Conservation (phyloP, 2,888 invertebrate species). For the Heterodera filipjevi region DNA sequence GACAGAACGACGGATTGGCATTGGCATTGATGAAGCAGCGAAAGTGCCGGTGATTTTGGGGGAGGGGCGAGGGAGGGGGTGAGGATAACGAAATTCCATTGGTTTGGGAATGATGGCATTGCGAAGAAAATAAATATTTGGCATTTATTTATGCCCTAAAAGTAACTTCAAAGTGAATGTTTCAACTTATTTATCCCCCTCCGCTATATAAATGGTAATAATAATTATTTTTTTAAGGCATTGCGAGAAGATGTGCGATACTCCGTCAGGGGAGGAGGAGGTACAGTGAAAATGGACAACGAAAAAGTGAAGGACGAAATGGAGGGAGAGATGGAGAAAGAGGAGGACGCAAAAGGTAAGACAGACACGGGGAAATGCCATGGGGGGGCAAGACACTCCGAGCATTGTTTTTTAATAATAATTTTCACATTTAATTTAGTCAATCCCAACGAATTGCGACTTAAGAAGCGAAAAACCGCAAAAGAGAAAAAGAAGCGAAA, state of each 20-base stretch:
- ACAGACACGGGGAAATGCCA: background rate
- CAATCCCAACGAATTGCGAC: background rate
- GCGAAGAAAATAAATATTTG: no score
- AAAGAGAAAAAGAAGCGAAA: slow-evolving; percentile 40
- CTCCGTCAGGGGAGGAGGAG: slow-evolving; percentile 10
- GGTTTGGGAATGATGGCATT: no score
- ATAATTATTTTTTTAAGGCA: background rate
- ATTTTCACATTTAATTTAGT: background rate
- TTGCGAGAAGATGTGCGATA: slow-evolving; percentile 19
- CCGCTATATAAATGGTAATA: no score
- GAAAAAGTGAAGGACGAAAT: slow-evolving; percentile 28
- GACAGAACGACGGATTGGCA: slow-evolving; percentile 19
- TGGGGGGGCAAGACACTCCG: no score
- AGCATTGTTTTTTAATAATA: no score
- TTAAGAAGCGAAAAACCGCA: slow-evolving; percentile 35
- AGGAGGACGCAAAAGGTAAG: background rate
- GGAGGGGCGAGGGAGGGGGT: no score
- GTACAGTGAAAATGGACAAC: background rate
- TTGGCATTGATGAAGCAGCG: slow-evolving; percentile 15
- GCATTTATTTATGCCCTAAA: no score
- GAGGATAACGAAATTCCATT: background rate
- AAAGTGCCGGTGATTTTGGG: slow-evolving; percentile 8
- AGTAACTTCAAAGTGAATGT: no score
- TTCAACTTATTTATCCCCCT: no score
- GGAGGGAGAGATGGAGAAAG: background rate